Base-by-base conservation (phyloP, 2,888 invertebrate species). In the Drosophila cyrtoloma region DNA sequence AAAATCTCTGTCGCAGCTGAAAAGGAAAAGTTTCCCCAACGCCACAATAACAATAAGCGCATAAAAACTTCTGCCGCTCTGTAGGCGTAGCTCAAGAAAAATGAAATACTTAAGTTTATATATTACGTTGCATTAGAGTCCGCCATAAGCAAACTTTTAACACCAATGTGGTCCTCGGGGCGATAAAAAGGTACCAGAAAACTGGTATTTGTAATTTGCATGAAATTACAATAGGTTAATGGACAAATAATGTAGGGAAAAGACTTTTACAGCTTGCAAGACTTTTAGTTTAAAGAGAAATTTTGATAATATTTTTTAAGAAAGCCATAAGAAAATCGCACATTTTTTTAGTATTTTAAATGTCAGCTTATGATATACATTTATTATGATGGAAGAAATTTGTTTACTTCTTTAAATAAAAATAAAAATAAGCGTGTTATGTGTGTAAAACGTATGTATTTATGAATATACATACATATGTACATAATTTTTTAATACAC, bases 131-230 rank as follows among this genome's bases (percentile, higher is more conserved):
- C 55, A 71, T 83, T 79, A 66, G 72, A 64, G 55, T 10, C 62
- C 33, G 75, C 22, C 70, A 66, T 44, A 64, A 86, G 75, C 74
- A 76, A 89, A 77, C 62, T 65, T 69, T 87, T 89, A 89, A 89
- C 72, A 60, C 69, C 47, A 47, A 77, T 53, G 59, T n/a, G 47
- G 51, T 53, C 55, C 51, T 16, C 51, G 56, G n/a, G 51, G 61
- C 47, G 22, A 6, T n/a, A 14, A 28, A n/a, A 37, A 19, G 19
- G 12, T 37, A 28, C 37, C 28, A 6, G 1, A 19, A 19, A 28
- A 56, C 14, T 39, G 22, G 37, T 28, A 28, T 57, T 28, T 28
- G 28, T 39, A 57, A 57, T 39, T 39, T 57, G 14, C 37, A 39
- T 28, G n/a, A 12, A 28, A 39, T 39, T 5, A 14, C 19, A 39